Evolutionary conservation across 1,140 invertebrate species (phyloP).

Genomic region (Aphelinus certus): DNA sequence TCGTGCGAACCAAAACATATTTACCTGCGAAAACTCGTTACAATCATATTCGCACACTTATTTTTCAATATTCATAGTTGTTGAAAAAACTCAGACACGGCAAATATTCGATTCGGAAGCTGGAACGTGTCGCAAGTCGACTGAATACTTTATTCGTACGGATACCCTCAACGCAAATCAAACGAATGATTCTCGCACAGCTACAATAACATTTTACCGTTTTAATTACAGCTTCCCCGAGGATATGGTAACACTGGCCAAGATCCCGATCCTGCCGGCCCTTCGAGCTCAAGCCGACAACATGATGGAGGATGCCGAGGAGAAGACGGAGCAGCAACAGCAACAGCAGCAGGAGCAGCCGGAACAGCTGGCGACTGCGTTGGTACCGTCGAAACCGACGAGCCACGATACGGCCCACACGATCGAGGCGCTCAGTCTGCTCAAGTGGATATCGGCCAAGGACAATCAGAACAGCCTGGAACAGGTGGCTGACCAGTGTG

Average conservation of each 20-base stretch:
- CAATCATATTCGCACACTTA: too few relatives aligned
- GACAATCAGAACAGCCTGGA: constrained; percentile 83
- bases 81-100: too few relatives aligned
- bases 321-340: constrained; percentile 47
- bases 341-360: not conserved
- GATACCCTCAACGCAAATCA: too few relatives aligned
- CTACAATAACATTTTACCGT: not conserved
- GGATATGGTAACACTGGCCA: constrained; percentile 78
- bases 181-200: too few relatives aligned
- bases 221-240: constrained; percentile 73
- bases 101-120: too few relatives aligned
- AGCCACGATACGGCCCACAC: constrained; percentile 39
- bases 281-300: constrained; percentile 73
- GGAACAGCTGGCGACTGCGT: constrained; percentile 29
- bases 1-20: too few relatives aligned
- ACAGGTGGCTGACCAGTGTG: constrained; percentile 80
- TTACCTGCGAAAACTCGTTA: too few relatives aligned
- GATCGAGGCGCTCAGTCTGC: constrained; percentile 65
- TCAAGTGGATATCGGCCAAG: constrained; percentile 86
- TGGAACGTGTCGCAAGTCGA: too few relatives aligned
- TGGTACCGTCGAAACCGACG: constrained; percentile 46
- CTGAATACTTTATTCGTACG: too few relatives aligned
- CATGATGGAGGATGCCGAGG: constrained; percentile 62
- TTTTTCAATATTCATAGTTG: too few relatives aligned
- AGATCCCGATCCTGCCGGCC: constrained; percentile 85